These are phyloP conservation scores for Pharmacophagus antenor DNA, from an alignment of 2,888 invertebrate genomes.

Conservation along the genomic window DNA sequence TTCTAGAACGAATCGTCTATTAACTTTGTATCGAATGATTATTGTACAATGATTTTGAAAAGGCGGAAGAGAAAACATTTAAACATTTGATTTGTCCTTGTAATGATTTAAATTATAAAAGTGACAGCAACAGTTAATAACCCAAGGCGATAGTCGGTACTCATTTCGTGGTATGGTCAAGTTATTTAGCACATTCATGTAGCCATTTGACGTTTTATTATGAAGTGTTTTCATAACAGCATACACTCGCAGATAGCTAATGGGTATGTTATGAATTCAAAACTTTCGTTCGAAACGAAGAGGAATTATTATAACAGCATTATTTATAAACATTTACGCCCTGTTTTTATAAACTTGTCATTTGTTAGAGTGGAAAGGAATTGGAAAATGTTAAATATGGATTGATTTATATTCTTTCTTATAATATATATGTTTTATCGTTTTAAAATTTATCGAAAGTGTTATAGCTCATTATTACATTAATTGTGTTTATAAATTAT, in stretches of 20 bases:
- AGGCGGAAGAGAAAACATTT: slow-evolving; percentile 26
- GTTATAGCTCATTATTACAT: too few relatives aligned
- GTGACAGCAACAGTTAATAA: not conserved
- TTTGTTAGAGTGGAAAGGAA: too few relatives aligned
- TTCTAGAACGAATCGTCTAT: not conserved
- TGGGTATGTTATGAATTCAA: not conserved
- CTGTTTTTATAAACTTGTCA: not conserved
- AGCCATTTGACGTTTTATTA: not conserved
- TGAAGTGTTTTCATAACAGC: not conserved
- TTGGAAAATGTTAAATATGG: too few relatives aligned
- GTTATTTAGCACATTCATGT: not conserved
- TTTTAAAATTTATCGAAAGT: too few relatives aligned
- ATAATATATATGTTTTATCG: too few relatives aligned
- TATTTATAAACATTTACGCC: not conserved
- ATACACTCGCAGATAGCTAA: not conserved
- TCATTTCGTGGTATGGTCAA: not conserved
- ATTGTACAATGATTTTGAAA: slow-evolving; percentile 11
- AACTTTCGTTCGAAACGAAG: not conserved
- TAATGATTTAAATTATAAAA: not conserved
- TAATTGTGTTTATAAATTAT: too few relatives aligned
- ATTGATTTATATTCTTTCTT: too few relatives aligned
- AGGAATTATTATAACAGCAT: not conserved
- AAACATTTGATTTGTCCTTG: slow-evolving; percentile 21
- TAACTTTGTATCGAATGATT: not conserved
- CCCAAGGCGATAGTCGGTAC: slow-evolving; percentile 6